Conservation (phyloP, 2,888 invertebrate genomes). For the Chrysomela aeneicollis region DNA sequence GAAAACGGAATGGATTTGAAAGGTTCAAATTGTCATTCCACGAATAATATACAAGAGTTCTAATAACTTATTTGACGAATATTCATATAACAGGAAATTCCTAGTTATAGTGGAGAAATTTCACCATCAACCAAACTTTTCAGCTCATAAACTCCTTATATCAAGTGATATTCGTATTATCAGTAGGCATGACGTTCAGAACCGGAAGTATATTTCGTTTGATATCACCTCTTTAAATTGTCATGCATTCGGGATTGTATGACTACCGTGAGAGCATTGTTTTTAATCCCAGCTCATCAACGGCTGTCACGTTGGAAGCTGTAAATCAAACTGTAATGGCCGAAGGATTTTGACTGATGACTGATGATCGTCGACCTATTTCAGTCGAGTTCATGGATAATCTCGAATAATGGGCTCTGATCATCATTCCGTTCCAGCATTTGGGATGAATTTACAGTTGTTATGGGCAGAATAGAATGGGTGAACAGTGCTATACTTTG, state of each 20-base stretch:
- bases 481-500: too few species aligned
- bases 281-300: conserved; percentile 8
- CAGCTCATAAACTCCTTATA: too few species aligned
- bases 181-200: too few species aligned
- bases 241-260: conserved; percentile 8
- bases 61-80: too few species aligned
- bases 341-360: neutral
- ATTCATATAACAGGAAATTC: too few species aligned
- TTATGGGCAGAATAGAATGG: neutral
- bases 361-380: conserved; percentile 13
- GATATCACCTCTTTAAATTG: neutral
- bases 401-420: conserved; percentile 3
- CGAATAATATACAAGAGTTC: too few species aligned
- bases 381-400: neutral
- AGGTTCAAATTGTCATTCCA: too few species aligned
- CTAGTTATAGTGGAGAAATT: too few species aligned
- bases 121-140: too few species aligned
- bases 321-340: conserved; percentile 8
- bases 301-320: conserved; percentile 13
- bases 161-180: too few species aligned
- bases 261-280: neutral
- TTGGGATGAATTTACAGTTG: neutral
- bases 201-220: too few species aligned
- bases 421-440: neutral
- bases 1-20: too few species aligned